Percentiles rank a stretch among this genome's conserved stretches.
phyloP scores from a whole-genome alignment of 2,888 invertebrate species.

The Loripinus fragilis region DNA sequence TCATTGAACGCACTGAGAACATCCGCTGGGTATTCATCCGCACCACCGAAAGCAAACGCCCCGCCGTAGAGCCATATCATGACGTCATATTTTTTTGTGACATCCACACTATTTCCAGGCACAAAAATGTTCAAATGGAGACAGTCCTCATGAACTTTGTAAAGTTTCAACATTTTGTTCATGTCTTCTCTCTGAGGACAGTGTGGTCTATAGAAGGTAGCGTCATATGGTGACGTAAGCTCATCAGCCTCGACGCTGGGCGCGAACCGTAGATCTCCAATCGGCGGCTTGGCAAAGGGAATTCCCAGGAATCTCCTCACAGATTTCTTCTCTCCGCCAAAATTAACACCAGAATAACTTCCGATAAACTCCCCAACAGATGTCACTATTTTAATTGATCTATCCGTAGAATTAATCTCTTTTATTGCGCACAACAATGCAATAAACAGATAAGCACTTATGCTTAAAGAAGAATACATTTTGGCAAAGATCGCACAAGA shows the following conservation, averaged over 20 bases:
- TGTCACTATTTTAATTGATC: conserved; percentile 12
- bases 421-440: background rate
- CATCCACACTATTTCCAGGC: conserved; percentile 84
- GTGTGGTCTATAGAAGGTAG: conserved; percentile 45
- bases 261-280: conserved; percentile 30
- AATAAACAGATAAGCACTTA: background rate
- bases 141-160: conserved; percentile 93
- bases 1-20: conserved; percentile 93
- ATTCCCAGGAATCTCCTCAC: conserved; percentile 43
- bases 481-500: background rate
- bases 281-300: conserved; percentile 51
- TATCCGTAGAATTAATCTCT: background rate
- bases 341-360: conserved; percentile 12
- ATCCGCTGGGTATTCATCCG: conserved; percentile 85
- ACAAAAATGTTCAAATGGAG: conserved; percentile 97
- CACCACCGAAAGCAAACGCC: conserved; percentile 95
- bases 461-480: background rate
- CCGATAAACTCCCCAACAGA: conserved; percentile 38
- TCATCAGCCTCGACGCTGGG: conserved; percentile 25
- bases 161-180: conserved; percentile 26
- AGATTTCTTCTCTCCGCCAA: conserved; percentile 20
- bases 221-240: conserved; percentile 25
- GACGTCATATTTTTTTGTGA: conserved; percentile 86
- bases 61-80: conserved; percentile 97
- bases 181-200: conserved; percentile 42